A percentile compares a stretch with the other conserved stretches of the same genome.
These are phyloP conservation scores for Sterrhoptilus dennistouni DNA, from an alignment of 2,113 vertebrate species.

Conservation along the genomic window DNA sequence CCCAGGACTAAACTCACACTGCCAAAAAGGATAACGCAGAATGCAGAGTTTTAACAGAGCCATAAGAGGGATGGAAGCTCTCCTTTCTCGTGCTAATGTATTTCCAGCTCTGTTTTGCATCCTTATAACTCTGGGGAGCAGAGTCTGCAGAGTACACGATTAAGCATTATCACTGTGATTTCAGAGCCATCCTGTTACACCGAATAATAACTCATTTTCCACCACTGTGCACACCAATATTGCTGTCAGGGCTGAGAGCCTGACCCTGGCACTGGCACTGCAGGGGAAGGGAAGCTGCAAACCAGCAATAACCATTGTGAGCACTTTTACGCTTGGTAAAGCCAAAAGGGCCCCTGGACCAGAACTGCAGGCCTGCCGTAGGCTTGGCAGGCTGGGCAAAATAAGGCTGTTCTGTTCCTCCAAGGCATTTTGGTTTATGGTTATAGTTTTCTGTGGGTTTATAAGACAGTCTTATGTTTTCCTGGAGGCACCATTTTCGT, in stretches of 20 bases:
- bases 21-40: background rate
- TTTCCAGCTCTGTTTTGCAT: slow-evolving; percentile 41
- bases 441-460: background rate
- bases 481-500: slow-evolving; percentile 29
- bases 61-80: background rate
- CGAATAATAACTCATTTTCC: slow-evolving; percentile 30
- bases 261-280: background rate
- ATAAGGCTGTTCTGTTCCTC: background rate
- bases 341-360: background rate
- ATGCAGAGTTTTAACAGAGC: slow-evolving; percentile 3
- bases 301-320: background rate
- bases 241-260: background rate
- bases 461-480: background rate
- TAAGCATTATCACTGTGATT: slow-evolving; percentile 20
- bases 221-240: background rate
- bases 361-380: background rate
- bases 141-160: slow-evolving; percentile 1
- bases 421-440: background rate
- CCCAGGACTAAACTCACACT: background rate
- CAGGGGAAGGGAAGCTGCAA: background rate
- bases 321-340: background rate
- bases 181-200: slow-evolving; percentile 2
- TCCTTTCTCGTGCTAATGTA: slow-evolving; percentile 5
- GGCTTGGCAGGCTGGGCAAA: background rate
- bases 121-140: slow-evolving; percentile 34